Conservation (phyloP, 2,113 vertebrate species). For the Australoheros scitulus region DNA sequence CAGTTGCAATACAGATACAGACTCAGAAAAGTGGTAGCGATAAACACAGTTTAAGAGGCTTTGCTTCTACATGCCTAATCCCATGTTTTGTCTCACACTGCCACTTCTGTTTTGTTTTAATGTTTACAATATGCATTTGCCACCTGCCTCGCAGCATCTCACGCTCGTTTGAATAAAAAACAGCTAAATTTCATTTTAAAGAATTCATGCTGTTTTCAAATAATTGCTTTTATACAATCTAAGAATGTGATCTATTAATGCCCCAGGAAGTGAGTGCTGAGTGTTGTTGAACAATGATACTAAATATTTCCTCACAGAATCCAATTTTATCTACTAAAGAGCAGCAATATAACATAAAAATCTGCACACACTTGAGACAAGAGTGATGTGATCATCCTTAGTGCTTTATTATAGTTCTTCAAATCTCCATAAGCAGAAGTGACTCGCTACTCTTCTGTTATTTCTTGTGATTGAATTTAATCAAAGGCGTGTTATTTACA, state of each 20-base stretch:
- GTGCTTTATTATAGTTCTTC: not conserved
- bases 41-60: conserved; percentile 38
- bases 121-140: conserved; percentile 41
- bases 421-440: conserved; percentile 10
- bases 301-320: conserved; percentile 9
- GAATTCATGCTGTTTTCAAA: conserved; percentile 44
- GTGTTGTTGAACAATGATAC: conserved; percentile 28
- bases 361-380: not conserved
- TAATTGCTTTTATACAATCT: conserved; percentile 73
- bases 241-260: conserved; percentile 56
- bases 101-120: conserved; percentile 27
- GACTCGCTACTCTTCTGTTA: not conserved
- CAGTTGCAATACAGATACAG: conserved; percentile 38
- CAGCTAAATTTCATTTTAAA: conserved; percentile 39
- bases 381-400: not conserved
- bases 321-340: conserved; percentile 24
- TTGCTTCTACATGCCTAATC: conserved; percentile 50
- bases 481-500: not conserved
- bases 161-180: conserved; percentile 55
- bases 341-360: not conserved
- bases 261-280: conserved; percentile 40
- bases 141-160: conserved; percentile 32
- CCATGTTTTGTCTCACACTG: conserved; percentile 25
- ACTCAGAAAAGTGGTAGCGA: conserved; percentile 8
- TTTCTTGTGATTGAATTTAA: not conserved